Base-by-base conservation (phyloP, 1,140 invertebrate species). In the Helicorthomorpha holstii region DNA sequence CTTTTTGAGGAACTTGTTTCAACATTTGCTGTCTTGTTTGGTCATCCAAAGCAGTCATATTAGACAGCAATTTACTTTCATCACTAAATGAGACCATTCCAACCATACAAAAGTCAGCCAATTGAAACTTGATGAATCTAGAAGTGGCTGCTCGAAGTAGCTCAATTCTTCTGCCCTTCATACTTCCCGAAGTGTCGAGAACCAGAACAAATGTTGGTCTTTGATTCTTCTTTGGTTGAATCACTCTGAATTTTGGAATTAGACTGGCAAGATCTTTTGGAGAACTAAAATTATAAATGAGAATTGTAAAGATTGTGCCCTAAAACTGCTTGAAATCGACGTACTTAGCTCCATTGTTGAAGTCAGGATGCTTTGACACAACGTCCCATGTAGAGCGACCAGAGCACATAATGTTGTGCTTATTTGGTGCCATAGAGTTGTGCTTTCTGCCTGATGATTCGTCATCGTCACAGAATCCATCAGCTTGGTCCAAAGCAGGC, bases 341-440 rank as follows among this genome's bases (percentile, higher is more conserved):
- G n/a, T n/a, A n/a, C n/a, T n/a, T n/a, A n/a, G n/a, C n/a, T n/a
- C 50, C 56, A 3, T 51, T 38, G 0, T n/a, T 54, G 50, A 65
- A 64, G 51, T 65, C 63, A 2, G 51, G 10, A 52, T 62, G 58
- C n/a, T 55, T 51, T 14, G 38, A 48, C 7, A 64, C 54, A 12
- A 63, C 61, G 1, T 55, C 53, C 61, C 61, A 64, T 12, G 58
- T 58, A 2, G 59, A 58, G 41, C 53, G 52, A 23, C 60, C 58
- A 7, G 54, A 53, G 38, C 63, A 63, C 27, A 59, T 48, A 38
- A 61, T 43, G 56, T 70, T 70, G 14, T 70, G 68, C 34, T 59
- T 56, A 48, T 61, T 68, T 4, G 67, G 68, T 2, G 66, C 63
- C 10, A 57, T 27, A 41, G 56, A 27, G 56, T 68, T 63, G 54